Evolutionary conservation across 2,113 vertebrate genomes (phyloP), one percentile per base, ranked within the genome.

Genomic region (Actinemys pallida): DNA sequence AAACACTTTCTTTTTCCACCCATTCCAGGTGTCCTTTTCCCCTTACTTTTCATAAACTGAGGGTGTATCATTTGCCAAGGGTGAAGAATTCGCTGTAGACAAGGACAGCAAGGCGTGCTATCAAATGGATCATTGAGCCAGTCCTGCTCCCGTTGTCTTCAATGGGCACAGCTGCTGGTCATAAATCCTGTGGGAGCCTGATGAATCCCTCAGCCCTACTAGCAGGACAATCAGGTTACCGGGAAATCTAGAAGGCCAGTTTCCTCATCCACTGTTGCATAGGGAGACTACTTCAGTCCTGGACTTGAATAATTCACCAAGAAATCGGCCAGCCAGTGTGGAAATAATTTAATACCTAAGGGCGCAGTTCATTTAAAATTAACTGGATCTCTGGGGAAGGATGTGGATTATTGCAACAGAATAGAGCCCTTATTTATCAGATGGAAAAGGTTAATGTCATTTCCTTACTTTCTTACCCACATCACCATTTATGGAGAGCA

Each of bases 341-440:
- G 96, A 97, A 97, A 95, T 95, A 75, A 97, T 95, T 94, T 80
- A 53, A 53, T 53, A 53, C 52, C 53, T 54, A 54, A 54, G 53
- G 53, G 53, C 3, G 19, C 53, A 54, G 53, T 54, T 54, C 53
- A 22, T 54, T 54, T 54, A 54, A 54, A 91, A 97, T 96, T 91
- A 95, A 96, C 83, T 86, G 97, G 65, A 80, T 95, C 95, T 97
- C 94, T 0, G 3, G 97, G 95, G 95, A 76, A 96, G 95, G 96
- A 95, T 95, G 97, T 91, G 96, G 96, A 97, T 97, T 97, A 96
- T 45, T 96, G 95, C 94, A 96, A 94, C 96, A 96, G 96, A 97
- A 97, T 76, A 45, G 92, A 96, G 87, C 89, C 95, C 94, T 97
- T 96, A 94, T 97, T 97, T 97, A 97, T 97, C 96, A 97, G 97